Evolutionary conservation across 2,888 invertebrate genomes (phyloP).

Genomic region (Papilio demoleus): DNA sequence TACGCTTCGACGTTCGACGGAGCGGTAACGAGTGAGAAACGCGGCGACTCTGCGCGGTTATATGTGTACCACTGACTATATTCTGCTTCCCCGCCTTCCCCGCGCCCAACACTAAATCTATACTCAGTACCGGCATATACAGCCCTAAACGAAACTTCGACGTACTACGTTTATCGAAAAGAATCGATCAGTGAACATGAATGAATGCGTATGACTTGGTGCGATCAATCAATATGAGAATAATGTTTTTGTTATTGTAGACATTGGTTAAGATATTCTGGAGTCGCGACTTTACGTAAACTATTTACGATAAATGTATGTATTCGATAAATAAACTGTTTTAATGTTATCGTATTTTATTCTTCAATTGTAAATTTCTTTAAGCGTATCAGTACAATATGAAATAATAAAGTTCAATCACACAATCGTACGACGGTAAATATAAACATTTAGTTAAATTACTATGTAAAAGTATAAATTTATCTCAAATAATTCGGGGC

Average conservation of each 20-base stretch:
- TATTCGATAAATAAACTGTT: conserved; percentile 7
- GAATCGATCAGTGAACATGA: conserved; percentile 52
- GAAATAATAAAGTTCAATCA: conserved; percentile 19
- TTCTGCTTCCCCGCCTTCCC: conserved; percentile 45
- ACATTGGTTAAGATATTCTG: conserved; percentile 13
- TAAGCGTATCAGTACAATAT: conserved; percentile 1
- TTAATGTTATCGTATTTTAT: conserved; percentile 11
- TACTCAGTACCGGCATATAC: conserved; percentile 29
- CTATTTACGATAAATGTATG: conserved; percentile 2
- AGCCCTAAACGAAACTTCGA: conserved; percentile 41
- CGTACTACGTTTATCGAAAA: conserved; percentile 47
- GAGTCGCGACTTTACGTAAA: conserved; percentile 20
- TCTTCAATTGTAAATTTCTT: conserved; percentile 8
- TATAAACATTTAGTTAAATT: background rate
- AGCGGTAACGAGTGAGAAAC: conserved; percentile 61
- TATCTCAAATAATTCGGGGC: background rate
- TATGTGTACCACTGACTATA: conserved; percentile 55
- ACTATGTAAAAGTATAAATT: background rate
- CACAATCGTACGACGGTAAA: background rate
- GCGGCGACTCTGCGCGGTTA: conserved; percentile 52
- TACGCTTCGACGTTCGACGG: conserved; percentile 52
- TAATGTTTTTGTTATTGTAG: conserved; percentile 46
- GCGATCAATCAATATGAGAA: conserved; percentile 47
- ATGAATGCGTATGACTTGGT: conserved; percentile 48
- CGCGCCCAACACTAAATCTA: conserved; percentile 42